Percentiles rank a stretch among this genome's conserved stretches.
Conservation (phyloP, 2,888 invertebrate genomes). For the Tachina grossa region DNA sequence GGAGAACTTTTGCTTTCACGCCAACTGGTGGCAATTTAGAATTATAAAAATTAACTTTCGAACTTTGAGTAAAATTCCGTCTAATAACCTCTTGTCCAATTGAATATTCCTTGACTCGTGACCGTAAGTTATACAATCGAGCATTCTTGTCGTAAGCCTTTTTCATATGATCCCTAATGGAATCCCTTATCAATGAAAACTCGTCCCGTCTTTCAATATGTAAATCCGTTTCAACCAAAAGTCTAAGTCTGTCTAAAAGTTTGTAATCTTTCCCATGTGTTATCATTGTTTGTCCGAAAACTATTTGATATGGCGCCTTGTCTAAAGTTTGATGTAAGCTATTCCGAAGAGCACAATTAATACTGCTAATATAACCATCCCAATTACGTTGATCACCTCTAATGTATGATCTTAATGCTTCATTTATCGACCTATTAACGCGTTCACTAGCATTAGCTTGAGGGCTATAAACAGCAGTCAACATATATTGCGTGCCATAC, state of each 20-base stretch:
- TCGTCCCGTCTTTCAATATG: neutral
- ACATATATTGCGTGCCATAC: neutral
- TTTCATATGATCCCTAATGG: neutral
- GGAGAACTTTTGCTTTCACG: too few relatives aligned
- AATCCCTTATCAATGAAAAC: neutral
- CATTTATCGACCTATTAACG: neutral
- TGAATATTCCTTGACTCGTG: neutral
- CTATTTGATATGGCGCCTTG: neutral
- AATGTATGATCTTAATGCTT: slow-evolving; percentile 6
- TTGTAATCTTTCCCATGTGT: slow-evolving; percentile 8
- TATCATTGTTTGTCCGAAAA: slow-evolving; percentile 18
- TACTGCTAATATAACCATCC: neutral
- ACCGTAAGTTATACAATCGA: neutral
- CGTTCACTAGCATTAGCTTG: slow-evolving; percentile 13
- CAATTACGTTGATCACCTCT: neutral
- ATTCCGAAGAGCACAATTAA: neutral
- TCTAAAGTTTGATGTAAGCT: slow-evolving; percentile 4
- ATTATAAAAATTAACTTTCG: neutral
- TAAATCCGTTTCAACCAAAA: neutral
- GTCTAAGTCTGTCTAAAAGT: neutral
- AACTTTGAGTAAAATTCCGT: slow-evolving; percentile 10
- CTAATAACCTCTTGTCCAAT: neutral
- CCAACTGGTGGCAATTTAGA: too few relatives aligned
- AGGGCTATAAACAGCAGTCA: slow-evolving; percentile 1
- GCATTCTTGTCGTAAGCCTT: neutral